Conservation (phyloP, 2,888 invertebrate genomes). For the Actias luna region DNA sequence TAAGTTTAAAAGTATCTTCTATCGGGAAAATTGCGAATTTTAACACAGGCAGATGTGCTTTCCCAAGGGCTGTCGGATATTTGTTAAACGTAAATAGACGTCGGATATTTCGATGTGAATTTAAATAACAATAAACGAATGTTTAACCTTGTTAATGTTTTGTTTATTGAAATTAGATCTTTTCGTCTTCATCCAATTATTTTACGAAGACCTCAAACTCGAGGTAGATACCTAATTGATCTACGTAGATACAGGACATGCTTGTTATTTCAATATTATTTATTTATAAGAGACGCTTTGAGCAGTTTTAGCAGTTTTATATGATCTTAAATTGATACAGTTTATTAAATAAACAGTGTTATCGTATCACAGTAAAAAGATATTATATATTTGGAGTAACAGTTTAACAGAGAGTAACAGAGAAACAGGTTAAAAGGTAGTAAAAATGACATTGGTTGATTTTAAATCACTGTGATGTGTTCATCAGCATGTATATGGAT, state of each 20-base stretch:
- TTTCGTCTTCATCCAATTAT: slow-evolving; percentile 19
- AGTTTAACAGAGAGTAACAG: too few species aligned
- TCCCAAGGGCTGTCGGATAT: not conserved
- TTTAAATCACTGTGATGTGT: too few species aligned
- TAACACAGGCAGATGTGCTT: not conserved
- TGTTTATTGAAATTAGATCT: slow-evolving; percentile 25
- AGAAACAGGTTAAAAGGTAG: too few species aligned
- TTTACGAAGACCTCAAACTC: slow-evolving; percentile 15
- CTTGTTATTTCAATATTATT: slow-evolving; percentile 4
- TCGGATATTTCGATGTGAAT: slow-evolving; percentile 28
- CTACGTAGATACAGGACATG: slow-evolving; percentile 12
- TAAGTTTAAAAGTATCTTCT: not conserved
- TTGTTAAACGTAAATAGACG: slow-evolving; percentile 21
- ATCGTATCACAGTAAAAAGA: too few species aligned
- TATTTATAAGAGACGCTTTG: not conserved
- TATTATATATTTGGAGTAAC: too few species aligned
- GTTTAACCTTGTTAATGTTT: slow-evolving; percentile 17
- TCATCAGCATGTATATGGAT: too few species aligned
- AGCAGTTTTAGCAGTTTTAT: not conserved
- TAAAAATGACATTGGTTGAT: too few species aligned
- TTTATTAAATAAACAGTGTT: too few species aligned
- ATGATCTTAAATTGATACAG: not conserved
- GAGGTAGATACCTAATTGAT: slow-evolving; percentile 6
- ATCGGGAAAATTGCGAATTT: not conserved
- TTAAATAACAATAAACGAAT: slow-evolving; percentile 28